Conservation (phyloP, 1,140 invertebrate genomes). For the Cardiocondyla obscurior region DNA sequence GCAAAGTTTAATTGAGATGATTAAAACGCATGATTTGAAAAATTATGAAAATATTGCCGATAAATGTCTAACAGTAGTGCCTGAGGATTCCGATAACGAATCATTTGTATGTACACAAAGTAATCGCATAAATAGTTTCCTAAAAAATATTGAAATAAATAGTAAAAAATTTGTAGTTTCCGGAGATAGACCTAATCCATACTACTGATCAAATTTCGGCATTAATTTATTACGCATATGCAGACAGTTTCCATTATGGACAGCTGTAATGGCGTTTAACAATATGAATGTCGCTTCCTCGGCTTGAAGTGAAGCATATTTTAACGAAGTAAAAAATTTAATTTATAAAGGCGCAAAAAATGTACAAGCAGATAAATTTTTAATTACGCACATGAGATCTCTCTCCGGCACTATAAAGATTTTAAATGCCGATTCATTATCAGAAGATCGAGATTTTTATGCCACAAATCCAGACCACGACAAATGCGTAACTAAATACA, state of each 20-base stretch:
- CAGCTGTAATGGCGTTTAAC: constrained; percentile 29
- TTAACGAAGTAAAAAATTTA: constrained; percentile 51
- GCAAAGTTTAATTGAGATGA: constrained; percentile 20
- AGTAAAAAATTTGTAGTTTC: constrained; percentile 1
- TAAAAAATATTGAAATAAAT: constrained; percentile 25
- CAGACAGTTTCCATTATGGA: constrained; percentile 58
- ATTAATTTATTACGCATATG: constrained; percentile 20
- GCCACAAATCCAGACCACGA: no score
- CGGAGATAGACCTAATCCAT: constrained; percentile 42
- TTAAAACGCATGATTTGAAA: constrained; percentile 6
- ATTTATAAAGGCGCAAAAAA: constrained; percentile 36
- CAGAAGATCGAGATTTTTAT: neutral
- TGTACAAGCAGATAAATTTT: constrained; percentile 49
- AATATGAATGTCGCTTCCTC: constrained; percentile 43
- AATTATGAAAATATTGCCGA: neutral
- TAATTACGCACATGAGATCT: constrained; percentile 39
- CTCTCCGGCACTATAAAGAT: constrained; percentile 45
- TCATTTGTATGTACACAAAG: neutral
- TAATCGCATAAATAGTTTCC: constrained; percentile 20
- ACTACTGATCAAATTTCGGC: constrained; percentile 47
- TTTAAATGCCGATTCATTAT: constrained; percentile 9
- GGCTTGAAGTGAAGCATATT: constrained; percentile 61
- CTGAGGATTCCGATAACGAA: constrained; percentile 16
- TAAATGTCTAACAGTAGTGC: neutral
- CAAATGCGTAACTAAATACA: no score